phyloP scores from a whole-genome alignment of 2,888 invertebrate species.

The Chrysina gloriosa region DNA sequence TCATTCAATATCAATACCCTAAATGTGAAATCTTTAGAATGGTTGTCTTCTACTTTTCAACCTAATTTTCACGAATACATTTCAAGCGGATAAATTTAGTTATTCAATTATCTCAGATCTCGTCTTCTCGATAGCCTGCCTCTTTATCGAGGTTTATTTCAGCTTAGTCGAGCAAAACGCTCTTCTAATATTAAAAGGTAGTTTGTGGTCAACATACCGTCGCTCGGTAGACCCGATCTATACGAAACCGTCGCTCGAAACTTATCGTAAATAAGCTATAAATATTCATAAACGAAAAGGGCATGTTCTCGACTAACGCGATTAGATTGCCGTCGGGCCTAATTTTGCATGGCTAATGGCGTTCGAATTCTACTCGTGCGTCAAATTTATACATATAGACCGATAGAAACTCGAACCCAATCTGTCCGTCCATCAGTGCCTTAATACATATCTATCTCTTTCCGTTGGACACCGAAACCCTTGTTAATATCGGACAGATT shows the following conservation, averaged over 20 bases:
- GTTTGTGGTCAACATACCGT: background rate
- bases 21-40: no score
- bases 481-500: conserved; percentile 30
- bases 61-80: no score
- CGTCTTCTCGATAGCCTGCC: no score
- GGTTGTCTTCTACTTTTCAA: no score
- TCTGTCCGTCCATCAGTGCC: background rate
- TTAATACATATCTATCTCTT: background rate
- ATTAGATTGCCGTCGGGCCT: conserved; percentile 15
- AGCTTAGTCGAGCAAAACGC: no score
- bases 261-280: conserved; percentile 12
- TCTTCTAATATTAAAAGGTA: no score
- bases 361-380: conserved; percentile 25
- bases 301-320: conserved; percentile 18
- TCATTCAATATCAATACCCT: no score
- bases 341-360: conserved; percentile 32
- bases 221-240: background rate
- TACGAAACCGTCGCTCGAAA: background rate
- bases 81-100: no score
- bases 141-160: no score
- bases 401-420: conserved; percentile 8
- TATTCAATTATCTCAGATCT: no score
- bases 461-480: conserved; percentile 13
- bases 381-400: conserved; percentile 26
- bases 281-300: conserved; percentile 17